Evolutionary conservation across 2,113 vertebrate species (phyloP).

Genomic region (Jacana jacana): DNA sequence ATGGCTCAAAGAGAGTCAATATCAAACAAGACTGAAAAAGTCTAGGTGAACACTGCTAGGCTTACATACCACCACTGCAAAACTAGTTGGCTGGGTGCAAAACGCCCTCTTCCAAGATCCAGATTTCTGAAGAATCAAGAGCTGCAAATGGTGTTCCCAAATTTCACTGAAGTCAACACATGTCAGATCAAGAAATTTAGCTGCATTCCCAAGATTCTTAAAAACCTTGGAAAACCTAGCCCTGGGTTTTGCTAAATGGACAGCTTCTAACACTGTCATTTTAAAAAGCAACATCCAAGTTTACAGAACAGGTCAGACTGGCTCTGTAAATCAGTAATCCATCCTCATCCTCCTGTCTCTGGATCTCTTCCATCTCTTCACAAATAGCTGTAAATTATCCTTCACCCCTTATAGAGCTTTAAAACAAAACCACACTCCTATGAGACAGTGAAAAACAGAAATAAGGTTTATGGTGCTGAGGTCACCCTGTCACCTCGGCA

Average conservation of each 20-base stretch:
- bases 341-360: neutral
- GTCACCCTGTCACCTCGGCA: neutral
- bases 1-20: neutral
- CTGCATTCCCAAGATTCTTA: neutral
- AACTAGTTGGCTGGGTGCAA: neutral
- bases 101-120: neutral
- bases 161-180: neutral
- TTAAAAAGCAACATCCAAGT: neutral
- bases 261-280: neutral
- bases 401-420: neutral
- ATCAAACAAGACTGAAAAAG: neutral
- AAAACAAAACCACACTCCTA: neutral
- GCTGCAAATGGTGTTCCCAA: neutral
- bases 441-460: neutral
- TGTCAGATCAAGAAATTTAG: neutral
- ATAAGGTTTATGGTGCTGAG: neutral
- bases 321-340: conserved; percentile 61
- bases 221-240: neutral
- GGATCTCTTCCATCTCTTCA: conserved; percentile 25
- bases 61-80: neutral
- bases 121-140: neutral
- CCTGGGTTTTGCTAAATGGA: neutral
- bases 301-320: conserved; percentile 16
- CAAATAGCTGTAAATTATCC: neutral
- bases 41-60: neutral